phyloP scores from a whole-genome alignment of 2,888 invertebrate species.

The Seladonia tumulorum region DNA sequence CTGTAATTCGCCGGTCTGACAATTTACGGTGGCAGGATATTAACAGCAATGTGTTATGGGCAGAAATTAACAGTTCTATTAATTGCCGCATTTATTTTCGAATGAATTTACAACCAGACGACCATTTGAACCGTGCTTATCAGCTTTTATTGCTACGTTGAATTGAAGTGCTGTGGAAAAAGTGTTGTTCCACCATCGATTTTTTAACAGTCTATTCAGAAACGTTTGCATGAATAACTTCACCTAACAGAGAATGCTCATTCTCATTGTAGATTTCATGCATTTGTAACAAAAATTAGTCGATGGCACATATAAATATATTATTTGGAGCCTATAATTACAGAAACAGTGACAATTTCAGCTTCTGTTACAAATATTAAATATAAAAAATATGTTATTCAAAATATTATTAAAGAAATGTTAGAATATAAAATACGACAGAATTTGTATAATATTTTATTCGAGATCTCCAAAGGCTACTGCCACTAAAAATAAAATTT shows the following conservation, averaged over 20 bases:
- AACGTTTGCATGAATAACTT: slow-evolving; percentile 33
- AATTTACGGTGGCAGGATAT: slow-evolving; percentile 40
- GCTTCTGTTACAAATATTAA: no score
- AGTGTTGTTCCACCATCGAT: slow-evolving; percentile 43
- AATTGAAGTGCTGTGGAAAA: slow-evolving; percentile 23
- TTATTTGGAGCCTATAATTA: no score
- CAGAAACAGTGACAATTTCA: background rate
- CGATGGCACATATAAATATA: no score
- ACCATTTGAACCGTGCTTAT: slow-evolving; percentile 10
- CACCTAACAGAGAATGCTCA: background rate
- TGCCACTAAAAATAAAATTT: no score
- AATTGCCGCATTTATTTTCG: slow-evolving; percentile 33
- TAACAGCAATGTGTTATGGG: slow-evolving; percentile 46
- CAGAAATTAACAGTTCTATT: slow-evolving; percentile 51
- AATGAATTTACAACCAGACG: slow-evolving; percentile 40
- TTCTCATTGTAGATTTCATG: no score
- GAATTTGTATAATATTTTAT: no score
- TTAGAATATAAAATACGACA: no score
- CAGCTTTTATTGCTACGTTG: no score
- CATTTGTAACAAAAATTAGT: no score
- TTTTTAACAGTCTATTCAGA: slow-evolving; percentile 46
- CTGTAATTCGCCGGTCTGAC: slow-evolving; percentile 14
- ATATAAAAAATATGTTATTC: no score
- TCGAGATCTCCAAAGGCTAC: no score
- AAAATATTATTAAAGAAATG: no score